phyloP scores from a whole-genome alignment of 2,113 vertebrate species.

The Oreochromis spilurus region DNA sequence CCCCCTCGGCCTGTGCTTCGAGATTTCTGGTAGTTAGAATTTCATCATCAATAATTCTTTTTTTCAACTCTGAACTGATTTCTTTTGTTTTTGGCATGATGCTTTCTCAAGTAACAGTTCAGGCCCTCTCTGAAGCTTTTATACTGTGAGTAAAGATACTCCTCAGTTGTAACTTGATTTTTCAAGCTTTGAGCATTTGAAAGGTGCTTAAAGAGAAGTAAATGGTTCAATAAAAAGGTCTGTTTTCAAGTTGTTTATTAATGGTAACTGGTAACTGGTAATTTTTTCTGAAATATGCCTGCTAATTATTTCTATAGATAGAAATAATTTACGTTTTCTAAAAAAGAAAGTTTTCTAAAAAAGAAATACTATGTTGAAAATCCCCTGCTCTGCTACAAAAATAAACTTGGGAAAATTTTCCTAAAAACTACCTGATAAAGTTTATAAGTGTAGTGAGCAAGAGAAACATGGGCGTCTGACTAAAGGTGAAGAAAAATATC shows the following conservation, averaged over 20 bases:
- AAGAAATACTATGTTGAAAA: neutral
- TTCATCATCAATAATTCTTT: neutral
- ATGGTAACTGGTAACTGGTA: neutral
- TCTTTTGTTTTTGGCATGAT: neutral
- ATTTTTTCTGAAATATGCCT: neutral
- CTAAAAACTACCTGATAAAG: neutral
- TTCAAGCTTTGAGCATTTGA: neutral
- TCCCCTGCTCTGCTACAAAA: neutral
- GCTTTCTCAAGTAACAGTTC: neutral
- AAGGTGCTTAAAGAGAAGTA: neutral
- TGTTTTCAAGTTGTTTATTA: neutral
- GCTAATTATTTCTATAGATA: neutral
- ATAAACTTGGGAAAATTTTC: neutral
- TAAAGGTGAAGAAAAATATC: neutral
- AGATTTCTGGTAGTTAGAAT: too few relatives aligned
- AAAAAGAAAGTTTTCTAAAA: neutral
- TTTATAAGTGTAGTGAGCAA: neutral
- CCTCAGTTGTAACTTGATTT: neutral
- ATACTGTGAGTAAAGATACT: neutral
- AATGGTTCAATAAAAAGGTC: neutral
- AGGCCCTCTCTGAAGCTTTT: neutral
- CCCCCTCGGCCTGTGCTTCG: too few relatives aligned
- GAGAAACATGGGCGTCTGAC: neutral
- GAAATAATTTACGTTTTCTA: neutral
- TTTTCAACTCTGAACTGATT: fast-evolving